Base-by-base conservation (phyloP, 2,797 vertebrate genomes). In the Yasuhikotakia modesta region DNA sequence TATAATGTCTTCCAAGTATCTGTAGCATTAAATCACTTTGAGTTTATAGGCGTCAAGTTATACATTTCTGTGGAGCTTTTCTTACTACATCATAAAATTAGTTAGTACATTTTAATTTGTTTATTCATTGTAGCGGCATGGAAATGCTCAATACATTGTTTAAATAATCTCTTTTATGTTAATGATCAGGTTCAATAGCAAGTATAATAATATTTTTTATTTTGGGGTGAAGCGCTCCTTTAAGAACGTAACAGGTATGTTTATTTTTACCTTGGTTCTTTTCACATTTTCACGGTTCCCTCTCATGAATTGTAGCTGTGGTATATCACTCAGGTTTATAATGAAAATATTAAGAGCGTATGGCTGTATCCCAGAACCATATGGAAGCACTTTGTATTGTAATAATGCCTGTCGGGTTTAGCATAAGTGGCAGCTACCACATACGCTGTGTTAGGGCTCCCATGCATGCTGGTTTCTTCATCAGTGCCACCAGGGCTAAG, bases 341-440 rank as follows among this genome's bases (percentile, higher is more conserved):
- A 68, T 66, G 53, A 35, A 76, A 64, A 77, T 74, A 65, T 78
- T 67, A 72, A 57, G 81, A 87, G 87, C 79, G 82, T 73, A 85
- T 80, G 74, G 70, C 77, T 78, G 73, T 73, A 86, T 90, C 85
- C 88, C 82, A 68, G 82, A 81, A 81, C 85, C 92, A 92, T 91
- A 90, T 92, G 91, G 91, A 92, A 93, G 86, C 82, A 64, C 86
- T 93, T 91, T 89, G 84, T 87, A 84, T 88, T 85, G 85, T 87
- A 85, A 90, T 89, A 89, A 86, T 90, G 88, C 89, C 91, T 84
- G 88, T 90, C 84, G 83, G 87, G 73, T 87, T 90, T 84, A 90
- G 88, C 87, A 84, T 87, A 90, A 91, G 88, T 87, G 88, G 88
- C 79, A 85, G 88, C 89, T 86, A 89, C 90, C 87, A 87, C 88